Evolutionary conservation across 2,113 vertebrate genomes (phyloP).

Genomic region (Daubentonia madagascariensis): DNA sequence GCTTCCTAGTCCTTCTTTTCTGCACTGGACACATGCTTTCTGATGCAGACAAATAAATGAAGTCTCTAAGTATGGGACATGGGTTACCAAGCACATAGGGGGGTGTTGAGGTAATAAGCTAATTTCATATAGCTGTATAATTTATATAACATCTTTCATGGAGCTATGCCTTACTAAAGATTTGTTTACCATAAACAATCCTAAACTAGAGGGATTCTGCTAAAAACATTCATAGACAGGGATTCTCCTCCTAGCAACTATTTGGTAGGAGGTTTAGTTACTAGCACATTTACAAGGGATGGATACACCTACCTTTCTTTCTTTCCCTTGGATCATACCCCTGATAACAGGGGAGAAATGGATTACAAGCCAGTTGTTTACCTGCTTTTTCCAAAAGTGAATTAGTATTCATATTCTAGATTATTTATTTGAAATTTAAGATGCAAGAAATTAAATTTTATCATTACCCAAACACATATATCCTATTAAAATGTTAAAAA

Average conservation of each 20-base stretch:
- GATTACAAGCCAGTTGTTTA: not conserved
- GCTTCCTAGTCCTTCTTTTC: not conserved
- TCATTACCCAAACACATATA: not conserved
- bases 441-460: not conserved
- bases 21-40: not conserved
- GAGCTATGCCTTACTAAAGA: not conserved
- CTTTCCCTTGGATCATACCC: not conserved
- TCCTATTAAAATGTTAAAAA: not conserved
- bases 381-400: not conserved
- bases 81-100: rapidly evolving
- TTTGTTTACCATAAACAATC: not conserved
- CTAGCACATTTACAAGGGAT: not conserved
- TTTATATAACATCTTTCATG: not conserved
- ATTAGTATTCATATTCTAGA: not conserved
- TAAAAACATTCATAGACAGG: not conserved
- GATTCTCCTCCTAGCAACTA: not conserved
- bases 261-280: not conserved
- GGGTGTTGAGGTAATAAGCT: not conserved
- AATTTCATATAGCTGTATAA: not conserved
- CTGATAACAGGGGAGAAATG: not conserved
- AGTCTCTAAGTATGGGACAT: not conserved
- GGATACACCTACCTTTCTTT: not conserved
- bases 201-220: not conserved
- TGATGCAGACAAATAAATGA: not conserved
- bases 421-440: not conserved